Conservation (phyloP, 2,113 vertebrate genomes). For the Orcinus orca region DNA sequence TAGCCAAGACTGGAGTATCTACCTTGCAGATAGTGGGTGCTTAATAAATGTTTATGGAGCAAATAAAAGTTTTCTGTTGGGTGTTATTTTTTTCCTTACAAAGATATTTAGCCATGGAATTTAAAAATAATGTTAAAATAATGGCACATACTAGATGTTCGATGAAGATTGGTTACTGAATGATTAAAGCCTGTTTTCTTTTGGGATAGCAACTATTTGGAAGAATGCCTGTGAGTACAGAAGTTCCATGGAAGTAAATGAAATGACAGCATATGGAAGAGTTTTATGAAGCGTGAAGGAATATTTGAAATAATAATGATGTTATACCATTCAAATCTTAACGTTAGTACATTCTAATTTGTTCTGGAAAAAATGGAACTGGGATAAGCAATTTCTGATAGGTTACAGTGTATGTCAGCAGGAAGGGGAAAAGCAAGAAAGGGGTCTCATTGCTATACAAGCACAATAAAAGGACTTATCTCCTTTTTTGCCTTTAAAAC, state of each 20-base stretch:
- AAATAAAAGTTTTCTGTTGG: neutral
- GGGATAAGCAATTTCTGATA: neutral
- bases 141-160: neutral
- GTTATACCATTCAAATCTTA: neutral
- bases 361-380: neutral
- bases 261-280: neutral
- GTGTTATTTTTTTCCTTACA: neutral
- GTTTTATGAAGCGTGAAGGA: neutral
- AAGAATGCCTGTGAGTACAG: neutral
- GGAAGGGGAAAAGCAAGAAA: neutral
- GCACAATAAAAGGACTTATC: neutral
- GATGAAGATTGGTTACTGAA: neutral
- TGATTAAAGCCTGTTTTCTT: neutral
- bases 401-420: neutral
- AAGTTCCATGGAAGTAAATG: neutral
- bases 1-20: neutral
- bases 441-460: neutral
- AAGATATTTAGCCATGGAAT: neutral
- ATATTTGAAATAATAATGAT: neutral
- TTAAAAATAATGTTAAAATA: conserved; percentile 36
- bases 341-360: neutral
- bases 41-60: neutral
- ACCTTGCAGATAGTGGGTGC: neutral
- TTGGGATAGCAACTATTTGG: neutral
- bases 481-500: neutral